Evolutionary conservation across 2,888 invertebrate species (phyloP).

Genomic region (Pyrgus malvae): DNA sequence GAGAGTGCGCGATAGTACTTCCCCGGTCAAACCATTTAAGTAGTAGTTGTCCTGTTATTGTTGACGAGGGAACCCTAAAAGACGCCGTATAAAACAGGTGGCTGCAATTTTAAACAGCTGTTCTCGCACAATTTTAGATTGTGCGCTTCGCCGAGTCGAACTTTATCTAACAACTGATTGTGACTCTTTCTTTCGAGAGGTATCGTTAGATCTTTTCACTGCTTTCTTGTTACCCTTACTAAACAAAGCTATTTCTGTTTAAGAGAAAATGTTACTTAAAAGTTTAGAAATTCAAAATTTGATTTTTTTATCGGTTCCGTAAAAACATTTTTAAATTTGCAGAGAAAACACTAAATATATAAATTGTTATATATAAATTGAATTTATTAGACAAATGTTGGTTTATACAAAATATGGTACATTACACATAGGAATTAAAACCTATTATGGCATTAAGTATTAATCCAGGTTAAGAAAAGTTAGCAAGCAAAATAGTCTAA

Average conservation of each 20-base stretch:
- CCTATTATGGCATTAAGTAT: no score
- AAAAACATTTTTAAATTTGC: no score
- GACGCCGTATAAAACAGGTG: constrained; percentile 44
- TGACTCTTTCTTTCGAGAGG: constrained; percentile 57
- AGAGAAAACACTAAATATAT: no score
- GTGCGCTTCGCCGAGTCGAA: constrained; percentile 57
- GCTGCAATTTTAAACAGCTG: constrained; percentile 59
- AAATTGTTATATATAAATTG: no score
- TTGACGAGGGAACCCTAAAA: neutral
- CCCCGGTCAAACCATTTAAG: no score
- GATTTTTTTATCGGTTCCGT: no score
- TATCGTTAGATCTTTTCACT: constrained; percentile 60
- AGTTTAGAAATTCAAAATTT: constrained; percentile 4
- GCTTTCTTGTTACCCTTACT: constrained; percentile 46
- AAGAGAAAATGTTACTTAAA: constrained; percentile 3
- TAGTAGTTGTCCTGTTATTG: neutral
- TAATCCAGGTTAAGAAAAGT: no score
- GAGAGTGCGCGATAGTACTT: no score
- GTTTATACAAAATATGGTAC: no score
- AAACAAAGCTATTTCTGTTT: constrained; percentile 43
- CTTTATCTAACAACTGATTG: constrained; percentile 75
- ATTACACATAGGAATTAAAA: no score
- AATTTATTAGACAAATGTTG: no score
- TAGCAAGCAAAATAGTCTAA: no score
- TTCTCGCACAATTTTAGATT: constrained; percentile 61